phyloP scores from a whole-genome alignment of 2,797 vertebrate species.

The Leptodactylus fallax region DNA sequence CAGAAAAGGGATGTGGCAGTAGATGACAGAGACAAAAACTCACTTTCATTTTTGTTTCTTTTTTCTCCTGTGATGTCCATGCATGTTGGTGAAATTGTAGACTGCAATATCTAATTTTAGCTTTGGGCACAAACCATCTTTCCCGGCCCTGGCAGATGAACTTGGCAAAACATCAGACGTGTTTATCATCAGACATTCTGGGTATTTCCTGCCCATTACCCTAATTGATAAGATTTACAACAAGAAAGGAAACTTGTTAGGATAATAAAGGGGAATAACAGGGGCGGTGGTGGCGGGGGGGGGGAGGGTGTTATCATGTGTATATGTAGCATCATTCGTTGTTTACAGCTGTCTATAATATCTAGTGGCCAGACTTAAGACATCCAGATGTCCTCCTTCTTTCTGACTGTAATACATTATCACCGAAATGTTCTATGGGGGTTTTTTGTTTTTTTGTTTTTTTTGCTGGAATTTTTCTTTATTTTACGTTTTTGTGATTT shows the following conservation, averaged over 20 bases:
- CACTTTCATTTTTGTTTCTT: background rate
- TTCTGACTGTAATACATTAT: no score
- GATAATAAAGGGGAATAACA: background rate
- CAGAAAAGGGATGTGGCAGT: background rate
- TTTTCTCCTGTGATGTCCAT: background rate
- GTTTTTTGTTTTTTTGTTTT: background rate
- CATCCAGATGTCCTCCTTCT: background rate
- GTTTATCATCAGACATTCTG: background rate
- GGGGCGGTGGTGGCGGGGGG: background rate
- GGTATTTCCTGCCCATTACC: slow-evolving; percentile 3
- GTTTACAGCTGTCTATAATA: no score
- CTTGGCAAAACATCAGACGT: background rate
- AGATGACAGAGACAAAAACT: background rate
- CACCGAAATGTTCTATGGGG: background rate
- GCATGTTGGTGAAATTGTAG: background rate
- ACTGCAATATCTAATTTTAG: background rate
- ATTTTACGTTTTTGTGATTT: background rate
- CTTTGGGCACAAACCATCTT: background rate
- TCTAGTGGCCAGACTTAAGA: no score
- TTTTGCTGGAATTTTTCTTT: background rate
- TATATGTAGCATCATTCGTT: background rate
- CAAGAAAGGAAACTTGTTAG: background rate
- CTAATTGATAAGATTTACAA: background rate
- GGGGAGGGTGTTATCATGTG: no score
- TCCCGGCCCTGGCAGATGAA: background rate